These are phyloP conservation scores for Coecobrya sp. DNA, from an alignment of 2,888 invertebrate species.

Conservation along the genomic window DNA sequence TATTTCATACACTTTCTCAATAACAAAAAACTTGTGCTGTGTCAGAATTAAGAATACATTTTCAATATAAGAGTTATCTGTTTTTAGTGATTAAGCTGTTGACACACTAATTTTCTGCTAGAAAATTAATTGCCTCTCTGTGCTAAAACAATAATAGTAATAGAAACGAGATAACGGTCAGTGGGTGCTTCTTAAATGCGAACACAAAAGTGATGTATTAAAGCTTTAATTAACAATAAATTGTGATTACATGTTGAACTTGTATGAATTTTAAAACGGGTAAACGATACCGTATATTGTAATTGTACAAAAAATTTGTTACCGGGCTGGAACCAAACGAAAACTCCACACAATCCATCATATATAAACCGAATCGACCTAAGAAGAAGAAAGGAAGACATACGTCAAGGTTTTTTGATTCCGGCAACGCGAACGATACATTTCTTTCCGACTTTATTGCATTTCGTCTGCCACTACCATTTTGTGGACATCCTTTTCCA, in stretches of 20 bases:
- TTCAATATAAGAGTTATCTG: background rate
- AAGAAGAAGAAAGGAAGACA: background rate
- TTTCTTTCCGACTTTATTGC: too few relatives aligned
- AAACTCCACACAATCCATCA: background rate
- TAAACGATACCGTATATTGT: background rate
- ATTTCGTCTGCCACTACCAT: background rate
- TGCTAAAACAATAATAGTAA: background rate
- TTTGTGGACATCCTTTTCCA: constrained; percentile 13
- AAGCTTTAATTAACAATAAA: background rate
- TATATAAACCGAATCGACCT: too few relatives aligned
- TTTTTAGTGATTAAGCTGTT: background rate
- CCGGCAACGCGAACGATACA: background rate
- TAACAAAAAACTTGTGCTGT: background rate
- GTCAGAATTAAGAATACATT: background rate
- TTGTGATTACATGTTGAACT: background rate
- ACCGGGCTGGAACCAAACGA: constrained; percentile 46
- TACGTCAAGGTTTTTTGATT: background rate
- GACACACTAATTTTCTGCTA: background rate
- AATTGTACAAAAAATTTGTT: background rate
- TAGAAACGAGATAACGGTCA: background rate
- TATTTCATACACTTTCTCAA: background rate
- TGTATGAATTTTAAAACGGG: background rate
- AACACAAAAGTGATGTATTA: background rate
- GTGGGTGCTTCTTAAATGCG: constrained; percentile 4
- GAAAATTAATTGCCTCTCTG: background rate